A percentile compares a stretch with the other conserved stretches of the same genome.
Evolutionary conservation across 2,113 vertebrate genomes (phyloP).

Genomic region (Otocyon megalotis): DNA sequence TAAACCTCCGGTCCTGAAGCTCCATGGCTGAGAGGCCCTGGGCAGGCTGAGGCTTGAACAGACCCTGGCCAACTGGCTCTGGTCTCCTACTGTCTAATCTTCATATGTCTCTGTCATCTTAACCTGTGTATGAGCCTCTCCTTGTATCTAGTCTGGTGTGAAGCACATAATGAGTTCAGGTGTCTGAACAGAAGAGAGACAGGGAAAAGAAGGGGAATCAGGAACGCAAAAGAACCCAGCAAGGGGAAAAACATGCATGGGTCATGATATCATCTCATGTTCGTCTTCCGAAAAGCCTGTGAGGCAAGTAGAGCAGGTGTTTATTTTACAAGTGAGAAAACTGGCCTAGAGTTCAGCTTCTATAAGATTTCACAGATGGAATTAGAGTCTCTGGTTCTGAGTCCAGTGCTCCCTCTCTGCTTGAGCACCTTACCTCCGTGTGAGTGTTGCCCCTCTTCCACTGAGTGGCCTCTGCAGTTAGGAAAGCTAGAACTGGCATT

Average conservation of each 20-base stretch:
- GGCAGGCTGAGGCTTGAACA: neutral
- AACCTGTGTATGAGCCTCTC: neutral
- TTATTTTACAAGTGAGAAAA: conserved; percentile 59
- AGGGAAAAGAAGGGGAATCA: neutral
- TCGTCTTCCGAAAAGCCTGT: conserved; percentile 17
- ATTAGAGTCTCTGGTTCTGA: neutral
- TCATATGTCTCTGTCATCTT: neutral
- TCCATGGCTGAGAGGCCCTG: neutral
- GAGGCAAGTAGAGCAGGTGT: conserved; percentile 22
- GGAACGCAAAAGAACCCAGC: conserved; percentile 22
- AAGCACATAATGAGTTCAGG: neutral
- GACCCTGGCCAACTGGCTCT: neutral
- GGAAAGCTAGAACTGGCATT: neutral
- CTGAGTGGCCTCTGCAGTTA: neutral
- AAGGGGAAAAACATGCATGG: neutral
- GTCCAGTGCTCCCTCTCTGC: neutral
- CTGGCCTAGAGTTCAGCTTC: neutral
- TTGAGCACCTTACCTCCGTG: neutral
- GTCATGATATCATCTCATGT: neutral
- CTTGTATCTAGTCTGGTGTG: neutral
- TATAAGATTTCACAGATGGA: neutral
- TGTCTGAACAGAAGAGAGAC: conserved; percentile 44
- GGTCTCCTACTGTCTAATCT: neutral
- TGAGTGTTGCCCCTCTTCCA: neutral
- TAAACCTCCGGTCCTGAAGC: neutral